Percentiles rank a stretch among this genome's conserved stretches.
Evolutionary conservation across 2,888 invertebrate genomes (phyloP).

Genomic region (Corbicula japonica): DNA sequence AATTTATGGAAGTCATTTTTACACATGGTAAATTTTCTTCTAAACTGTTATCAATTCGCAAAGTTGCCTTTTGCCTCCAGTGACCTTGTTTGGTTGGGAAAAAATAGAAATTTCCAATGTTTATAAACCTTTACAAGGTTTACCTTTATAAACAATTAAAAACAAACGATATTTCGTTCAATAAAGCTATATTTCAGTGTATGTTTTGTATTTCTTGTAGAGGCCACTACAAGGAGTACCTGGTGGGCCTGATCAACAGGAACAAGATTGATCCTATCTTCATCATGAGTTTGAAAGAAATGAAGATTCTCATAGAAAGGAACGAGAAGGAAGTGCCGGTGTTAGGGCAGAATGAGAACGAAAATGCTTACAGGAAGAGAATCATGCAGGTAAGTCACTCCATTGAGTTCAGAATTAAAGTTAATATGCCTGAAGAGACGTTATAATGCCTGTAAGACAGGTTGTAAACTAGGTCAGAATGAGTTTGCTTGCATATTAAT

Average conservation of each 20-base stretch:
- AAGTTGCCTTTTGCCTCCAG: no score
- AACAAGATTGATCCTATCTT: constrained; percentile 92
- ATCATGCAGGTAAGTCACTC: constrained; percentile 66
- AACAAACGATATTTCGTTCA: no score
- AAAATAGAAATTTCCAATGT: no score
- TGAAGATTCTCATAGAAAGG: constrained; percentile 86
- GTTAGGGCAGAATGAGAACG: constrained; percentile 62
- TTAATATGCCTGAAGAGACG: background rate
- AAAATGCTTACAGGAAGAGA: constrained; percentile 62
- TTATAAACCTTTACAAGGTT: no score
- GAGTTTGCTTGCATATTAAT: background rate
- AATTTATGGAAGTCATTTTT: no score
- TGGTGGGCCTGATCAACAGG: constrained; percentile 92
- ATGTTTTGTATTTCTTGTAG: constrained; percentile 88
- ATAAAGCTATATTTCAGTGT: no score
- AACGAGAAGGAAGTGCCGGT: constrained; percentile 69
- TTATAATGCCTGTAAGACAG: background rate
- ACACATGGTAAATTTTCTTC: no score
- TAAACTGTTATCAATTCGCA: no score
- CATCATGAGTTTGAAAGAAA: constrained; percentile 92
- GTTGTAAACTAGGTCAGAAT: background rate
- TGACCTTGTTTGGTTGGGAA: no score
- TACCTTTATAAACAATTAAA: no score
- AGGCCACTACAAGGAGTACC: constrained; percentile 96
- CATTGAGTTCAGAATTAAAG: background rate